Base-by-base conservation (phyloP, 1,140 invertebrate species). In the Leucophenga varia region DNA sequence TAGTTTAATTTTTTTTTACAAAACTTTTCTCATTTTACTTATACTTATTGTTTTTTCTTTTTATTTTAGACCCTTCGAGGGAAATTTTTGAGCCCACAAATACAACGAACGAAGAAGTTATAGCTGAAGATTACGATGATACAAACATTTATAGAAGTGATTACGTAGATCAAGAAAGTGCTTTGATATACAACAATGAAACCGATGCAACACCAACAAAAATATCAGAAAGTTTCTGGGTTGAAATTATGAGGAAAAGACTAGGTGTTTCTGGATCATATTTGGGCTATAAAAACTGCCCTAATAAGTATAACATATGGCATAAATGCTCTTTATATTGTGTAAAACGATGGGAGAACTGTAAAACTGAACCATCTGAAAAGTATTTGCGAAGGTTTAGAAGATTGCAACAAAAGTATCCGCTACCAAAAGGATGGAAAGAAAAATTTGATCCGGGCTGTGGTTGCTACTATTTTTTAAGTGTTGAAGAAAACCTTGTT, bases 271-370 rank as follows among this genome's bases (percentile, higher is more conserved):
- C 70, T 12, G 80, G 81, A 16, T 81, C 79, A 19, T 81, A 81
- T 57, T 80, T 80, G 21, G 84, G 85, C 21, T 86, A 86, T 55
- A 83, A 82, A 57, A 88, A 89, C 3, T 99, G 97, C 76, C 97
- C 97, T 2, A 98, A 98, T 71, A 97, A 95, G 76, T 90, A 84
- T 59, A 99, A 98, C 72, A 88, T 93, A 47, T 95, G 89, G 75
- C 97, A 99, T 73, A 87, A 93, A 52, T 99, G 97, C 76, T 84
- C 83, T 2, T 82, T 84, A 18, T 96, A 84, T 77, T 99, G 97
- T 78, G 86, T 89, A 44, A 88, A 91, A 67, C 82, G 85, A 37
- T 99, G 93, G 91, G 90, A 88, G 53, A 81, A 82, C 49, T 88
- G 91, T 17, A 84, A 84, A 47, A 54, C 78, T 21, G 81, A 86